phyloP scores from a whole-genome alignment of 2,797 vertebrate species.

The Acanthis flammea region DNA sequence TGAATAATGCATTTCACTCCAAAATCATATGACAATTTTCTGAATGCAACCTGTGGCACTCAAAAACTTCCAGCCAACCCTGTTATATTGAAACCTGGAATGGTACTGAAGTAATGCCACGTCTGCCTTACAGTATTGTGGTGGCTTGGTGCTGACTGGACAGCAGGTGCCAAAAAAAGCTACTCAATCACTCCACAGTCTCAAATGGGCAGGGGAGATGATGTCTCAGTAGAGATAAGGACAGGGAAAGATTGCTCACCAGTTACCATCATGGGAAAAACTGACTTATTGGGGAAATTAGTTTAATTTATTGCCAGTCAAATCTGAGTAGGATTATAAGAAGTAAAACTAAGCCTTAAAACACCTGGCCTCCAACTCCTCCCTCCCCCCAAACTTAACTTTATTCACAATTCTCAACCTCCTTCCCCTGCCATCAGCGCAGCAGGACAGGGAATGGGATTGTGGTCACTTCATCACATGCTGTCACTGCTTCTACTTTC shows the following conservation, averaged over 20 bases:
- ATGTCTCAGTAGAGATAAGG: fast-evolving
- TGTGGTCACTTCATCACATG: neutral
- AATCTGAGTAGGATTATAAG: neutral
- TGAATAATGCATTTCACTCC: neutral
- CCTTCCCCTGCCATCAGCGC: neutral
- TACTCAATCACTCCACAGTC: neutral
- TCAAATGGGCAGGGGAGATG: neutral
- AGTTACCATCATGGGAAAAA: neutral
- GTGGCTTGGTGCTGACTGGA: neutral
- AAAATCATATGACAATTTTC: neutral
- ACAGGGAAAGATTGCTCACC: neutral
- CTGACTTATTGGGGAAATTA: neutral
- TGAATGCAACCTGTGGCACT: neutral
- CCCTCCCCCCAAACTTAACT: neutral
- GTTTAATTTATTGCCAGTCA: neutral
- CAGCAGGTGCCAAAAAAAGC: neutral
- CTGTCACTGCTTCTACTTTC: neutral
- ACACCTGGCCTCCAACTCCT: neutral
- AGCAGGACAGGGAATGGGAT: fast-evolving
- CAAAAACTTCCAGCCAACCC: neutral
- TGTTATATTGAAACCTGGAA: neutral
- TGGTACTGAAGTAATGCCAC: neutral
- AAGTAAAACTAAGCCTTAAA: neutral
- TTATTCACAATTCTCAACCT: neutral
- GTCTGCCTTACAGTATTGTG: neutral